phyloP scores from a whole-genome alignment of 2,797 vertebrate genomes.

The Chaetophractus vellerosus region DNA sequence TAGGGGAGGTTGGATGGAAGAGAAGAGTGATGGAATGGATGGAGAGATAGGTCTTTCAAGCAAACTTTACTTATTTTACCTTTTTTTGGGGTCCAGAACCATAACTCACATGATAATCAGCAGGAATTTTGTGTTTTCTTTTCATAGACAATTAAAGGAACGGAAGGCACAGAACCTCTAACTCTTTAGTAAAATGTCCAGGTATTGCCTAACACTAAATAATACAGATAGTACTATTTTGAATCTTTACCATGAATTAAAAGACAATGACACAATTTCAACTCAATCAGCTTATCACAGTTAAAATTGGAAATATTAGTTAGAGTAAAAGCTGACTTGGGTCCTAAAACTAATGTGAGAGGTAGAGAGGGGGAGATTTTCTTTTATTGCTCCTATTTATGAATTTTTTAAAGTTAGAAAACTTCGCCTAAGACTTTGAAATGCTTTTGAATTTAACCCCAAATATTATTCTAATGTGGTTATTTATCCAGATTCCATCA shows the following conservation, averaged over 20 bases:
- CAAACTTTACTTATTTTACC: background rate
- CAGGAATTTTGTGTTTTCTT: constrained; percentile 19
- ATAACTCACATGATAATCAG: background rate
- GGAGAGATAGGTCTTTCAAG: background rate
- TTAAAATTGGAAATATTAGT: constrained; percentile 44
- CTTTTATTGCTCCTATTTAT: constrained; percentile 58
- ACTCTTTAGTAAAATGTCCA: constrained; percentile 57
- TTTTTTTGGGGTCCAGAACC: background rate
- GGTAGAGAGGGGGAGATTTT: background rate
- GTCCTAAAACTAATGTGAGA: background rate
- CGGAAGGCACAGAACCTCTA: background rate
- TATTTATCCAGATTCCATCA: constrained; percentile 74
- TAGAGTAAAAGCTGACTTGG: background rate
- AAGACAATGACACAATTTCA: constrained; percentile 28
- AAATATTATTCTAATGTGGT: constrained; percentile 54
- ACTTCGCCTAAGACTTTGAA: constrained; percentile 2
- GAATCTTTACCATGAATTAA: constrained; percentile 44
- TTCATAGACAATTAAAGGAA: constrained; percentile 14
- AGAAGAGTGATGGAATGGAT: background rate
- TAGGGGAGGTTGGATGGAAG: background rate
- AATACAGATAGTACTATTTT: constrained; percentile 13
- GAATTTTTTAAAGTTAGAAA: constrained; percentile 68
- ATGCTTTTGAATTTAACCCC: constrained; percentile 58
- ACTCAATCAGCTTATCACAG: background rate
- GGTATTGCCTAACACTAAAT: constrained; percentile 14